Evolutionary conservation across 23 tunicate genomes (phyloP), one percentile per base, ranked within the genome.

Genomic region (Ascidia mentula): DNA sequence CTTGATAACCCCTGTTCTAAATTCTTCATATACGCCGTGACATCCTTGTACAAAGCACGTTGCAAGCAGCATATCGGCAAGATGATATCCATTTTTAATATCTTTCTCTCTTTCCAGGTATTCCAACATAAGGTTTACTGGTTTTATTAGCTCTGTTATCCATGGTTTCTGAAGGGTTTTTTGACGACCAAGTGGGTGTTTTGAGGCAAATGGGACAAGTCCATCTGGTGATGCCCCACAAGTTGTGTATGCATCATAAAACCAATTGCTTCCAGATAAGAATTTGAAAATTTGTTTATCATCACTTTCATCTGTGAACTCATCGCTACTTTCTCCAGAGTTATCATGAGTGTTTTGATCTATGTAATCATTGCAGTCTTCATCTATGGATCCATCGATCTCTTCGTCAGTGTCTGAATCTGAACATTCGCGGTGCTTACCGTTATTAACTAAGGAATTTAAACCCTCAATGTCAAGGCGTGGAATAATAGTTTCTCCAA

Each of bases 171-270:
- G 65, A 26, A 3, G 22, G 13, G 65, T 53, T 53, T 53, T 6
- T 35, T 22, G 65, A 15, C 59, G 59, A 18, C 92, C 92, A 0
- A 87, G 40, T 18, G 92, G 92, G 40, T 61, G 38, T 69, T 75
- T 87, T 40, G 82, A 76, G 0, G 92, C 85, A 38, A 76, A 78
- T 40, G 92, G 92, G 22, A 70, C 40, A 78, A 65, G 72, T 22
- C 92, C 92, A 39, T 87, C 92, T 17, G 59, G 81, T 18, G 86
- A 74, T 0, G 81, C 32, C 1, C 92, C 92, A 76, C 82, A 45
- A 0, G 77, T 79, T 22, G 86, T 82, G 37, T 38, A 32, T 15
- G 20, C 72, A 42, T 87, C 92, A 61, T 60, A 80, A 81, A 81
- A 87, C 86, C 92, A 87, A 18, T 76, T 34, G 31, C 40, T 77